Conservation (phyloP, 2,797 vertebrate species). For the Xenopus petersii region DNA sequence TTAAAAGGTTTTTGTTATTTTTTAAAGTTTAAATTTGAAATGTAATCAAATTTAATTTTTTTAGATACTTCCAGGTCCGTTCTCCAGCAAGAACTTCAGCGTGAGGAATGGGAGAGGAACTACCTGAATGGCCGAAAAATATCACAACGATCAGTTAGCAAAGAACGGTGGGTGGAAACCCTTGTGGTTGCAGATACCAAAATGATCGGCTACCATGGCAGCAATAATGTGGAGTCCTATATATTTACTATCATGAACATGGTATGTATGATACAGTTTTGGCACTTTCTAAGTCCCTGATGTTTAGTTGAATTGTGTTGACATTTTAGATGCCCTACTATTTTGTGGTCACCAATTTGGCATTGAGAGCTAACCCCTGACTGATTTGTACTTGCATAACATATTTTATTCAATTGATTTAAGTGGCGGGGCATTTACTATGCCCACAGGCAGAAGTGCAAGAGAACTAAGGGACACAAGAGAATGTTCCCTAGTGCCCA, state of each 20-base stretch:
- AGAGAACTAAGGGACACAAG: no score
- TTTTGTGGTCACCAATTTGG: no score
- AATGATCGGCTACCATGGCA: constrained; percentile 92
- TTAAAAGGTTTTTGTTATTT: constrained; percentile 12
- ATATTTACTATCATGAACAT: constrained; percentile 98
- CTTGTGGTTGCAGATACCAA: constrained; percentile 95
- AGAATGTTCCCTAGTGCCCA: no score
- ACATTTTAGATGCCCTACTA: no score
- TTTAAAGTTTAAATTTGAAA: constrained; percentile 5
- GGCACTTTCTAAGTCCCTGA: no score
- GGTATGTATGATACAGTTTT: constrained; percentile 65
- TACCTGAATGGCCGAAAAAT: constrained; percentile 54
- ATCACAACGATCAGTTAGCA: constrained; percentile 85
- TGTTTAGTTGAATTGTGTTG: no score
- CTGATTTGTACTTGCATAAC: no score
- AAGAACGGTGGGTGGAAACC: constrained; percentile 93
- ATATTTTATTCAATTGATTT: no score
- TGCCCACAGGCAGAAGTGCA: no score
- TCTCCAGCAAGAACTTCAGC: constrained; percentile 66
- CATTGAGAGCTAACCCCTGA: no score
- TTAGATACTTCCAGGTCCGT: constrained; percentile 70
- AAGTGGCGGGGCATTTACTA: no score
- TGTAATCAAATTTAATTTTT: background rate
- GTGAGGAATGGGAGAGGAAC: constrained; percentile 78
- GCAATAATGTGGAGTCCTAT: constrained; percentile 88